Conservation (phyloP, 2,113 vertebrate genomes). For the Bujurquina vittata region DNA sequence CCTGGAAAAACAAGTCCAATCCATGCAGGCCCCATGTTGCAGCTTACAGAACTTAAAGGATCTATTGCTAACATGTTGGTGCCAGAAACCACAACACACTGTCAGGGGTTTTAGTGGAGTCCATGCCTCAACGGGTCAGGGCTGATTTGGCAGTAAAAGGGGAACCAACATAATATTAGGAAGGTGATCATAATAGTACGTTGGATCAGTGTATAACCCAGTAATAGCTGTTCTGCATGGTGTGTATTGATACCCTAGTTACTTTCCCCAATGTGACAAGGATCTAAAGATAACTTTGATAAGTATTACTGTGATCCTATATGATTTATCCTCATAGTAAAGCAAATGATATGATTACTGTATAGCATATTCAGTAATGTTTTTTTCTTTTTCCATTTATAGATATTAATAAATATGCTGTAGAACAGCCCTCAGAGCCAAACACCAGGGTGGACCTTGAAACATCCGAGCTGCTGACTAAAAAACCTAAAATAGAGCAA, state of each 20-base stretch:
- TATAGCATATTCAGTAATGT: neutral
- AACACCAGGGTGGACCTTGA: neutral
- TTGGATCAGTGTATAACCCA: neutral
- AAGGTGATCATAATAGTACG: too few relatives aligned
- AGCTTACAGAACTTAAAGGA: too few relatives aligned
- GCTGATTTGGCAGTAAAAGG: too few relatives aligned
- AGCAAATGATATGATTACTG: neutral
- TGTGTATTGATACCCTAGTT: neutral
- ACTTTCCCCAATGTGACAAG: neutral
- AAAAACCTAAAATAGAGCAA: constrained; percentile 37
- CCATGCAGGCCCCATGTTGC: too few relatives aligned
- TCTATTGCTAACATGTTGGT: too few relatives aligned
- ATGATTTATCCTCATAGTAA: neutral
- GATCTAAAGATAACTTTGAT: neutral
- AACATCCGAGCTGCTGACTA: neutral
- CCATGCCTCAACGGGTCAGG: too few relatives aligned
- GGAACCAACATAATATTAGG: too few relatives aligned
- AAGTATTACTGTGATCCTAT: neutral
- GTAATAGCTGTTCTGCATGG: neutral
- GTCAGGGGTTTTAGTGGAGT: too few relatives aligned
- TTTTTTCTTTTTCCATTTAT: neutral
- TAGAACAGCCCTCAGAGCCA: neutral
- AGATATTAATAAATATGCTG: constrained; percentile 16
- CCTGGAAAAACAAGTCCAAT: too few relatives aligned
- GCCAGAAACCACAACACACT: too few relatives aligned